Evolutionary conservation across 2,113 vertebrate genomes (phyloP).

Genomic region (Pseudopipra pipra): DNA sequence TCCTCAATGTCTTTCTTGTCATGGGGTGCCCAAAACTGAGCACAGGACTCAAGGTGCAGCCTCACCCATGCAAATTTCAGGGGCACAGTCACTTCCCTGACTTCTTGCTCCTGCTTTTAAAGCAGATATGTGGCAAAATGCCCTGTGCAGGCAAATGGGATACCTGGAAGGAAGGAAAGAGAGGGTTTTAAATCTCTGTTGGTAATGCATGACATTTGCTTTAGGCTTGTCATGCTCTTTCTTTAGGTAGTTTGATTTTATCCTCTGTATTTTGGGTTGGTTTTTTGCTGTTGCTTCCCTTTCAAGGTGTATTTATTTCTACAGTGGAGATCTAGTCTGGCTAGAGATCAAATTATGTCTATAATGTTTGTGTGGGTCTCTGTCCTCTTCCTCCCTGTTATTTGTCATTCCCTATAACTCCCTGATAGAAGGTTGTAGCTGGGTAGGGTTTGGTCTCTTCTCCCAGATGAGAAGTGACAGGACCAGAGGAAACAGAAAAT

Average conservation of each 20-base stretch:
- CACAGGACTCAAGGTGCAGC: background rate
- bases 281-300: background rate
- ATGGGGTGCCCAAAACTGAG: background rate
- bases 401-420: background rate
- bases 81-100: background rate
- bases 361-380: background rate
- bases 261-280: background rate
- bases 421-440: background rate
- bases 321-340: background rate
- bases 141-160: background rate
- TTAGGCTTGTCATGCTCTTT: background rate
- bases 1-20: background rate
- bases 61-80: no score
- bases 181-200: background rate
- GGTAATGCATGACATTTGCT: background rate
- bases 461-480: background rate
- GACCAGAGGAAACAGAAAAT: background rate
- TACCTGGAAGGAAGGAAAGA: background rate
- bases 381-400: background rate
- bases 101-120: background rate
- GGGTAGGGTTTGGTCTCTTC: rapidly evolving
- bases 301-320: background rate
- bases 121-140: background rate
- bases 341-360: background rate
- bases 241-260: background rate